Base-by-base conservation (phyloP, 2,113 vertebrate genomes). In the Pelvicachromis taeniatus region DNA sequence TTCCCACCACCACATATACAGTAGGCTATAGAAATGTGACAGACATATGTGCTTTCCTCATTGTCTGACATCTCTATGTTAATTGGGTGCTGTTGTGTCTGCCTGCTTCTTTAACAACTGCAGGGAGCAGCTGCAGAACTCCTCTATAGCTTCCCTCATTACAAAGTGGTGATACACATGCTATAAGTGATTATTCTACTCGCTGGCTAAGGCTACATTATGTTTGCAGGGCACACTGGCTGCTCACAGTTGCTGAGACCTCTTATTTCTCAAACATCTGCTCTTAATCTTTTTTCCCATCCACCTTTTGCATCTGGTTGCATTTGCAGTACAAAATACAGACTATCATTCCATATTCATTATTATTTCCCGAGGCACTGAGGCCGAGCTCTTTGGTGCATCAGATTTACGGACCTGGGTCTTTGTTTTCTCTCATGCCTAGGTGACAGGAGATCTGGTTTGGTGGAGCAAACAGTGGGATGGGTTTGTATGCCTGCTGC, bases 301-400 rank as follows among this genome's bases (percentile, higher is more conserved):
- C 83, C 93, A 95, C 91, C 94, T 96, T 91, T 97, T 95, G 97
- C 97, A 98, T 98, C 97, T 98, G 98, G 97, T 97, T 97, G 97
- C 96, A 95, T 99, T 98, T 98, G 96, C 93, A 95, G 96, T 92
- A 96, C 96, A 97, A 97, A 94, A 97, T 97, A 88, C 89, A 61
- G 84, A 90, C 89, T 70, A 97, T 97, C 97, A 97, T 97, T 98
- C 97, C 97, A 97, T 97, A 98, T 97, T 98, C 97, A 97, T 97
- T 97, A 97, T 97, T 97, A 96, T 97, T 97, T 97, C 97, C 97
- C 54, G 95, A 96, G 97, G 98, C 97, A 87, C 93, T 85, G 78
- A 65, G 81, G 53, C 87, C 94, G 94, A 95, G 92, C 94, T 91
- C 95, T 89, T 89, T 96, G 93, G 96, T 95, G 93, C 94, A 95